phyloP scores from a whole-genome alignment of 2,797 vertebrate genomes.

The Decapterus maruadsi region DNA sequence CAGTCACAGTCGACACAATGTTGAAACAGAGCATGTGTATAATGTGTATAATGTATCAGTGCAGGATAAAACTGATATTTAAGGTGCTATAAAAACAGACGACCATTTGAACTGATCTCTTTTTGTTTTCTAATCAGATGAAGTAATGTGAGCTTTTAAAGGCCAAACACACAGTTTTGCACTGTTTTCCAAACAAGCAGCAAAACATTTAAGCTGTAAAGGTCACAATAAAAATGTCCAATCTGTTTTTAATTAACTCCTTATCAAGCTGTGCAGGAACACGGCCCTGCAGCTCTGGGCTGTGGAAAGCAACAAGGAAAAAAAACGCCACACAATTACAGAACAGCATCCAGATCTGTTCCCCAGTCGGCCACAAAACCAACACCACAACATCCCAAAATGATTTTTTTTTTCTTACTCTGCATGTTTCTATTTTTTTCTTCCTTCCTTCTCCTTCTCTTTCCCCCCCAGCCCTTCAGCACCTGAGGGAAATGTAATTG shows the following conservation, averaged over 20 bases:
- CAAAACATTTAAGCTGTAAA: not conserved
- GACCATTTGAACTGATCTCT: no score
- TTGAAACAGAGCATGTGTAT: no score
- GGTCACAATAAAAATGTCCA: conserved; percentile 32
- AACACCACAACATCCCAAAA: conserved; percentile 15
- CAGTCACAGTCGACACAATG: no score
- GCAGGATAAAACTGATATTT: no score
- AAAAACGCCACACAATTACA: conserved; percentile 29
- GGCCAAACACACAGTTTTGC: no score
- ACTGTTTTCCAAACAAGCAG: no score
- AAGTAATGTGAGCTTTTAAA: no score
- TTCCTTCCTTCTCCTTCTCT: not conserved
- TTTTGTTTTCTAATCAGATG: no score
- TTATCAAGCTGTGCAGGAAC: conserved; percentile 24
- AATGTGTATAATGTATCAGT: no score
- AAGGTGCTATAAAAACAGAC: no score
- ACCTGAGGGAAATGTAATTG: conserved; percentile 77
- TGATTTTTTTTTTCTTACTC: not conserved
- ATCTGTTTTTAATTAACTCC: conserved; percentile 45
- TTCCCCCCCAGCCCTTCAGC: not conserved
- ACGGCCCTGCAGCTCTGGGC: not conserved
- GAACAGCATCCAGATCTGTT: conserved; percentile 1
- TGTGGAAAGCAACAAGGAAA: conserved; percentile 29
- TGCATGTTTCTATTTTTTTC: no score
- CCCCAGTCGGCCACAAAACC: conserved; percentile 18